Percentiles rank a stretch among this genome's conserved stretches.
These are phyloP conservation scores for Panthera tigris DNA, from an alignment of 2,113 vertebrate species.

Conservation along the genomic window DNA sequence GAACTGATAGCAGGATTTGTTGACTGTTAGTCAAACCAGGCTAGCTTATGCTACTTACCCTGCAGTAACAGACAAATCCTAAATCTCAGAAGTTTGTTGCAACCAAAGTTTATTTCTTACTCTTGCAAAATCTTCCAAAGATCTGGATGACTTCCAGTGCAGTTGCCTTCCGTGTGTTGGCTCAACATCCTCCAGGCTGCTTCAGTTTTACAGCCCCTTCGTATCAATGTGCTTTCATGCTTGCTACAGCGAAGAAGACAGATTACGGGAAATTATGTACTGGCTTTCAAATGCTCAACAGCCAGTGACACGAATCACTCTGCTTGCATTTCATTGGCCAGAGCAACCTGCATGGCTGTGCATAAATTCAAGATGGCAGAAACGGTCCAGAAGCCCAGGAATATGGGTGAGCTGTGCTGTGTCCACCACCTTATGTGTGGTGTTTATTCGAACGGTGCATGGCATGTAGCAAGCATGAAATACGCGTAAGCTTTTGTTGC, in stretches of 20 bases:
- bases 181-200: neutral
- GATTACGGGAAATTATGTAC: neutral
- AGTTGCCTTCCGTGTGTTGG: rapidly evolving
- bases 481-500: neutral
- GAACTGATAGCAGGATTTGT: neutral
- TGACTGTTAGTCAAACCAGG: neutral
- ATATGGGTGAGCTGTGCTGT: neutral
- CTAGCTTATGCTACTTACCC: neutral
- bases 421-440: rapidly evolving
- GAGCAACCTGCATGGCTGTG: neutral
- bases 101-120: neutral
- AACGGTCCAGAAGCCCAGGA: neutral
- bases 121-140: neutral
- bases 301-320: neutral
- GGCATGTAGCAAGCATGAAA: neutral
- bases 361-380: neutral
- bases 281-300: neutral
- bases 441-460: neutral
- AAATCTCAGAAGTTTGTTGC: neutral
- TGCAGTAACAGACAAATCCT: neutral
- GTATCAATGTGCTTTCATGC: rapidly evolving
- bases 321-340: neutral
- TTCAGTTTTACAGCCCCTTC: neutral
- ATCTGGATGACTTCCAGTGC: too few relatives aligned
- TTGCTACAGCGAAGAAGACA: neutral